These are phyloP conservation scores for Ips nitidus DNA, from an alignment of 1,140 invertebrate species.

Conservation along the genomic window DNA sequence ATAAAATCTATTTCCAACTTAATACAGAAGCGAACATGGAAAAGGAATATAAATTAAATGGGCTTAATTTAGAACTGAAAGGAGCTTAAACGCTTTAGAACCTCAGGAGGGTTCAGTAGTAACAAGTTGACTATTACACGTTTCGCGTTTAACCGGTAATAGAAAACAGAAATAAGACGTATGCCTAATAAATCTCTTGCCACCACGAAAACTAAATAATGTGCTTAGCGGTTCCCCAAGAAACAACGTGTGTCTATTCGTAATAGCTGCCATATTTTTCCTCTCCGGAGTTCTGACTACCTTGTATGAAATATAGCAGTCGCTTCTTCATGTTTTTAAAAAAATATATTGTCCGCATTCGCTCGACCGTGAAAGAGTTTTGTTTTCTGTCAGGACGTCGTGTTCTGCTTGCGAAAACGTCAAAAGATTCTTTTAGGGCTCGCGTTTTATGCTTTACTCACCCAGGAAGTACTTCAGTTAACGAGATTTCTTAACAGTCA, in stretches of 20 bases:
- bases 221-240: conserved; percentile 19
- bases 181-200: conserved; percentile 35
- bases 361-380: background rate
- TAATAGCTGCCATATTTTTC: conserved; percentile 23
- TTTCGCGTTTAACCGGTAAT: conserved; percentile 20
- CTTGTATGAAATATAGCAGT: conserved; percentile 15
- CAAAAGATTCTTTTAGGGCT: too few species aligned
- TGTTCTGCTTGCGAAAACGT: too few species aligned
- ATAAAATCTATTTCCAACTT: background rate
- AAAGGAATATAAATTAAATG: background rate
- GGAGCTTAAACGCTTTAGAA: conserved; percentile 17
- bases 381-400: too few species aligned
- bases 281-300: conserved; percentile 8
- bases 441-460: too few species aligned
- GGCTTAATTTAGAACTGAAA: conserved; percentile 24
- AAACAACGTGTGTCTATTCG: conserved; percentile 24
- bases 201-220: conserved; percentile 34
- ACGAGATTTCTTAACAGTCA: too few species aligned
- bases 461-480: too few species aligned
- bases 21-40: background rate
- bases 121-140: conserved; percentile 31
- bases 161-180: conserved; percentile 35
- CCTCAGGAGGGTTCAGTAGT: conserved; percentile 19
- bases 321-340: conserved; percentile 4
- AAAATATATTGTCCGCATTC: background rate